A percentile compares a stretch with the other conserved stretches of the same genome.
phyloP scores from a whole-genome alignment of 1,140 invertebrate genomes.

The Diuraphis noxia region DNA sequence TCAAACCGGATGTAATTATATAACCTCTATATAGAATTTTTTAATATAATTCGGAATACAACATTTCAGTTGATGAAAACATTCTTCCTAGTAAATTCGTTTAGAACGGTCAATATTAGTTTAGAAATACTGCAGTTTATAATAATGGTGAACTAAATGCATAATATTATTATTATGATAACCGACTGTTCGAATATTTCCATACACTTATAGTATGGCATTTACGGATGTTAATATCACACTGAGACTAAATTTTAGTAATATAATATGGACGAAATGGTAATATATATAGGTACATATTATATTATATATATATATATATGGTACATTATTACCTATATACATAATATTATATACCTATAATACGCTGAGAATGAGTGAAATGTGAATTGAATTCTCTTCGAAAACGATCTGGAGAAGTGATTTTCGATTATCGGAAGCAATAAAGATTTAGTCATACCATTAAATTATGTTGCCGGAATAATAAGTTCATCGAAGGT shows the following conservation, averaged over 20 bases:
- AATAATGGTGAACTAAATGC: background rate
- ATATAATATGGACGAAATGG: too few species aligned
- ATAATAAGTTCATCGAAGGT: background rate
- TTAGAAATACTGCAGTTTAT: background rate
- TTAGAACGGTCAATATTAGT: background rate
- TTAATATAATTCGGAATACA: background rate
- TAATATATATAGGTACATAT: too few species aligned
- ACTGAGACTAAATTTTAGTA: background rate
- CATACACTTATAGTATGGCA: background rate
- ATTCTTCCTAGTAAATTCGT: background rate
- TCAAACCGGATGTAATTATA: background rate
- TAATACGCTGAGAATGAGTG: background rate
- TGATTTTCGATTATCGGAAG: background rate
- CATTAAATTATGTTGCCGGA: background rate
- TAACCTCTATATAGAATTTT: background rate
- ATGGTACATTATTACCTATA: background rate
- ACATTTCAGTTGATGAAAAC: background rate
- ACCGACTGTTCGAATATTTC: background rate
- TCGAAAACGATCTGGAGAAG: background rate
- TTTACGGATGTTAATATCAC: background rate
- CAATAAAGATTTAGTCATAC: background rate
- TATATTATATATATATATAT: too few species aligned
- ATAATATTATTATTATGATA: background rate
- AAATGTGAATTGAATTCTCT: background rate
- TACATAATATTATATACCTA: too few species aligned